Evolutionary conservation across 1,140 invertebrate genomes (phyloP).

Genomic region (Atopsyche davidsoni): DNA sequence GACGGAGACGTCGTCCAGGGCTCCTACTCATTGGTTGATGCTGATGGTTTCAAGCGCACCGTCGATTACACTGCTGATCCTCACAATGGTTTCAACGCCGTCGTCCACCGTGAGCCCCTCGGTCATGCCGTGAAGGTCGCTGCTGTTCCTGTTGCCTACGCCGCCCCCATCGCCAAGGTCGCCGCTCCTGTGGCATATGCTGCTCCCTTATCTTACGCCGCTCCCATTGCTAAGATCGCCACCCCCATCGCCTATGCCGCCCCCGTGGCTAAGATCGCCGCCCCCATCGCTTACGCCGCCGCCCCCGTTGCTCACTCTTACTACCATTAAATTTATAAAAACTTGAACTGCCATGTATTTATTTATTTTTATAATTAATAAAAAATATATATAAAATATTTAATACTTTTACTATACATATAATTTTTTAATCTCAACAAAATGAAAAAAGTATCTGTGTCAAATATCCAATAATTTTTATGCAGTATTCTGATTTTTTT

Average conservation of each 20-base stretch:
- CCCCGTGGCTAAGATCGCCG: constrained; percentile 27
- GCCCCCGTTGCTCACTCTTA: constrained; percentile 10
- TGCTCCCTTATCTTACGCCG: constrained; percentile 1
- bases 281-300: constrained; percentile 22
- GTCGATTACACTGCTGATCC: constrained; percentile 56
- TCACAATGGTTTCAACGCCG: constrained; percentile 46
- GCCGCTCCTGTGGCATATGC: constrained; percentile 13
- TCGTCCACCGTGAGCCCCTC: constrained; percentile 37
- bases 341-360: too few species aligned
- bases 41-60: constrained; percentile 51
- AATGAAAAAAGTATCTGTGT: too few species aligned
- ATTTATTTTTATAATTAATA: too few species aligned
- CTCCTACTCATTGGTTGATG: constrained; percentile 48
- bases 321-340: too few species aligned
- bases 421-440: too few species aligned
- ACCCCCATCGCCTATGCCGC: constrained; percentile 28
- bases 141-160: constrained; percentile 29
- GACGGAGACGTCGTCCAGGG: constrained; percentile 53
- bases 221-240: constrained; percentile 26
- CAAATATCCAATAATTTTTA: too few species aligned
- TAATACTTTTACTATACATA: too few species aligned
- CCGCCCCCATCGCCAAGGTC: constrained; percentile 33
- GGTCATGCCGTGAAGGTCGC: constrained; percentile 31
- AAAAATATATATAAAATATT: too few species aligned
- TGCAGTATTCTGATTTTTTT: too few species aligned